Conservation (phyloP, 2,888 invertebrate species). For the Entomobrya proxima region DNA sequence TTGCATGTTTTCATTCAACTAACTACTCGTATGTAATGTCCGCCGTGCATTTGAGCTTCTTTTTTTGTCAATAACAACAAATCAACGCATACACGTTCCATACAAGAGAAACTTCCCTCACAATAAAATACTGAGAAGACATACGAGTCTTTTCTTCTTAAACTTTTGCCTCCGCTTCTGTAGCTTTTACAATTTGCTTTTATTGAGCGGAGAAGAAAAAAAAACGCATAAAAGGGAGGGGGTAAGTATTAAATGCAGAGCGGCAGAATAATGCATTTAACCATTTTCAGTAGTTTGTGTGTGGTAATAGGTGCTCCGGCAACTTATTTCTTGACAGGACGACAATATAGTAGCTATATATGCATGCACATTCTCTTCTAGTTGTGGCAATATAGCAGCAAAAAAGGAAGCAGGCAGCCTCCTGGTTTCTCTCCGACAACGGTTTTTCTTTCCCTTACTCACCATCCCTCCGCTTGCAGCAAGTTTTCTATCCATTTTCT, state of each 20-base stretch:
- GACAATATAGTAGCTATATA: neutral
- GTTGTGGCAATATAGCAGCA: neutral
- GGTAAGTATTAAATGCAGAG: constrained; percentile 26
- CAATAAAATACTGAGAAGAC: too few relatives aligned
- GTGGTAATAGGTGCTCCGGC: neutral
- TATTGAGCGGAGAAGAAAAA: neutral
- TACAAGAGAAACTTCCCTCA: neutral
- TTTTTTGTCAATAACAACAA: neutral
- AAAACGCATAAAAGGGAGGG: constrained; percentile 12
- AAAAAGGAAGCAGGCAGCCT: constrained; percentile 44
- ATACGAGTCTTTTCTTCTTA: too few relatives aligned
- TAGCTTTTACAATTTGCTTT: constrained; percentile 7
- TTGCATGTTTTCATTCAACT: neutral
- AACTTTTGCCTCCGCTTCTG: neutral
- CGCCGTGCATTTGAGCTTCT: neutral
- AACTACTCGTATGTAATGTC: neutral
- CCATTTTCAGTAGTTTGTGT: neutral
- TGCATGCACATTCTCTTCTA: neutral
- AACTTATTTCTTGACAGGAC: neutral
- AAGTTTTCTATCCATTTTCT: constrained; percentile 19
- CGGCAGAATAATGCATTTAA: constrained; percentile 21
- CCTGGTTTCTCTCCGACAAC: constrained; percentile 48
- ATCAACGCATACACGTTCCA: neutral
- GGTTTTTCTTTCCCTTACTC: constrained; percentile 31
- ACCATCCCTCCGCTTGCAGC: neutral